Evolutionary conservation across 2,888 invertebrate genomes (phyloP).

Genomic region (Leucoptera coffeella): DNA sequence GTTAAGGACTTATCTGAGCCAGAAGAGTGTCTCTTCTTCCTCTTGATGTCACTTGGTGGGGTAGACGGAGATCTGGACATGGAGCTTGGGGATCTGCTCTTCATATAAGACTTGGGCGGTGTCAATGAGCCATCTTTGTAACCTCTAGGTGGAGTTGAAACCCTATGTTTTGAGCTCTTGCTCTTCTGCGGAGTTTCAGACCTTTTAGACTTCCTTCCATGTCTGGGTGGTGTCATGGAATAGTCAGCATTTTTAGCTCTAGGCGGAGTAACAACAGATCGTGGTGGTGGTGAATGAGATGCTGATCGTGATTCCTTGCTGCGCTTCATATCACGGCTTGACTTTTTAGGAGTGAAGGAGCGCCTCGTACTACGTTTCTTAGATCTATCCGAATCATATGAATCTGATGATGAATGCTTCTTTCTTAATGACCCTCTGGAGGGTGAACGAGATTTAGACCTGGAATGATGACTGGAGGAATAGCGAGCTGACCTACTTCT

Average conservation of each 20-base stretch:
- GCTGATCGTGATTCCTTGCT: not conserved
- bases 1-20: not conserved
- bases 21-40: not conserved
- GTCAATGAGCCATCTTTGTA: constrained; percentile 25
- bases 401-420: constrained; percentile 17
- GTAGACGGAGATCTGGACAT: constrained; percentile 19
- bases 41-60: constrained; percentile 9
- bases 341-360: no score
- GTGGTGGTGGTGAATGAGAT: not conserved
- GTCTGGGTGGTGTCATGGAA: constrained; percentile 11
- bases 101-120: constrained; percentile 33
- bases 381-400: constrained; percentile 22
- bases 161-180: constrained; percentile 1
- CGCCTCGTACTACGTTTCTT: constrained; percentile 11
- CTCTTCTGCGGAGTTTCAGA: constrained; percentile 15
- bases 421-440: not conserved
- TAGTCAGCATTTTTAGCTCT: constrained; percentile 12
- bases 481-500: constrained; percentile 20
- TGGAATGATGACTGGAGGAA: constrained; percentile 28
- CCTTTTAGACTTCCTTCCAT: constrained; percentile 13
- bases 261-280: constrained; percentile 11
- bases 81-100: constrained; percentile 13
- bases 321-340: not conserved
- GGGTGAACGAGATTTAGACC: constrained; percentile 20
- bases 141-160: constrained; percentile 16